phyloP scores from a whole-genome alignment of 2,113 vertebrate genomes.

The Myotis lucifugus region DNA sequence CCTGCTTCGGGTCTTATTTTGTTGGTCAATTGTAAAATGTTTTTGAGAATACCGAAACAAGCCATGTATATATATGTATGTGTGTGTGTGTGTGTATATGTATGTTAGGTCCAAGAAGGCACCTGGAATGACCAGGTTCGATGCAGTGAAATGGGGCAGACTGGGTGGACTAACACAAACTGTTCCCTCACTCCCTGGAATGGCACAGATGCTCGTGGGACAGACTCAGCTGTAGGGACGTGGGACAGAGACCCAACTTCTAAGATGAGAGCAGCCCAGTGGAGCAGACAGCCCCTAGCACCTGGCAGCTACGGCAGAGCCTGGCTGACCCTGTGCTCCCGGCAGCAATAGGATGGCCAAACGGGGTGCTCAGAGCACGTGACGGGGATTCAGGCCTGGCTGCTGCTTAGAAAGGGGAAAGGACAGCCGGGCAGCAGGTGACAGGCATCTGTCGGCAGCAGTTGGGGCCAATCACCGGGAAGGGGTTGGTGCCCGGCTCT shows the following conservation, averaged over 20 bases:
- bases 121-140: neutral
- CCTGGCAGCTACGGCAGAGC: too few species aligned
- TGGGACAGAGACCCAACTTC: neutral
- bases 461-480: neutral
- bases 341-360: neutral
- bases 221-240: neutral
- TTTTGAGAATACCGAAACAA: slow-evolving; percentile 53
- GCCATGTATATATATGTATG: neutral
- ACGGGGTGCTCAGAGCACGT: neutral
- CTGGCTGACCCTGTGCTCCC: neutral
- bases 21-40: neutral
- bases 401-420: neutral
- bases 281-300: too few species aligned
- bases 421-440: neutral
- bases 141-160: neutral
- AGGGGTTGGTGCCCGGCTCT: neutral
- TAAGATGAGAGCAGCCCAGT: neutral
- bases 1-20: too few species aligned
- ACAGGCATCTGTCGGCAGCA: neutral
- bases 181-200: neutral
- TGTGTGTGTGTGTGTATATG: neutral
- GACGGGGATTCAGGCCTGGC: neutral
- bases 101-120: neutral
- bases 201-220: neutral
- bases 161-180: neutral